These are phyloP conservation scores for Agapornis canus DNA, from an alignment of 2,797 vertebrate genomes.

Conservation along the genomic window DNA sequence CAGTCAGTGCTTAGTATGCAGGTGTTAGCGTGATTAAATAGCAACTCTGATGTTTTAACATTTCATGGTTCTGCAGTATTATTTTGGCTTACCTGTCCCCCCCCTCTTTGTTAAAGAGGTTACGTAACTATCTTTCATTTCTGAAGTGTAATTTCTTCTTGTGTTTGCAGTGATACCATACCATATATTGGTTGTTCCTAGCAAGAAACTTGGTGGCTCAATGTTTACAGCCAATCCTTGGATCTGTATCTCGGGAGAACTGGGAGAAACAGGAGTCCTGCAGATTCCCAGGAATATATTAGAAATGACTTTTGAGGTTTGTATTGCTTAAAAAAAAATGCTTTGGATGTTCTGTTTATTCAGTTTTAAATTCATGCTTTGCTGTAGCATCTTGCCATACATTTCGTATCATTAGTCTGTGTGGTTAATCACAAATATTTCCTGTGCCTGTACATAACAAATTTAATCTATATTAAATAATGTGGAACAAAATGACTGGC, in stretches of 20 bases:
- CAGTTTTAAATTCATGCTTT: neutral
- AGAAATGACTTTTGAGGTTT: conserved; percentile 98
- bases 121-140: neutral
- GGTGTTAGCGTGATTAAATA: neutral
- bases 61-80: neutral
- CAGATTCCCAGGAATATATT: conserved; percentile 94
- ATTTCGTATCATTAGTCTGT: neutral
- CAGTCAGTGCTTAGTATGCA: neutral
- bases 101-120: neutral
- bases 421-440: neutral
- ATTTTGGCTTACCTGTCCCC: neutral
- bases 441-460: neutral
- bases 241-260: conserved; percentile 97
- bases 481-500: neutral
- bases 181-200: conserved; percentile 92
- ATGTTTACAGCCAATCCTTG: conserved; percentile 99
- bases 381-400: neutral
- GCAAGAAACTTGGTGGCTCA: conserved; percentile 97
- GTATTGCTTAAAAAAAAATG: neutral
- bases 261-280: conserved; percentile 94
- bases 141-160: neutral
- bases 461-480: neutral
- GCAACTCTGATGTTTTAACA: neutral
- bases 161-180: conserved; percentile 94
- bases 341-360: neutral